Base-by-base conservation (phyloP, 35 echinoderm and acorn worm genomes). In the Apostichopus parvimensis region DNA sequence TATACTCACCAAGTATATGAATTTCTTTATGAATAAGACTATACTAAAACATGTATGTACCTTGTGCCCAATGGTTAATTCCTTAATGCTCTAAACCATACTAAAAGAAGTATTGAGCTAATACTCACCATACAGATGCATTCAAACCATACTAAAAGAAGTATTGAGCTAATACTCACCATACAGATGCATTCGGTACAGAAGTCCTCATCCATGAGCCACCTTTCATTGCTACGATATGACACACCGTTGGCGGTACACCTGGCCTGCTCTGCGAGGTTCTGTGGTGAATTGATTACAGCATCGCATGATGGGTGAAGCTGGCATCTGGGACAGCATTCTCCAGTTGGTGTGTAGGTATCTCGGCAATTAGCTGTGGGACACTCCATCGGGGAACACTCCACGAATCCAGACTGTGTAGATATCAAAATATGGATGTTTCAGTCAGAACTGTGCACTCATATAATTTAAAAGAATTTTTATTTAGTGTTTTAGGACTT, bases 301-400 rank as follows among this genome's bases (percentile, higher is more conserved):
- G 62, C 18, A 15, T 64, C 82, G 68, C 96, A 98, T 7, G 79
- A 77, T 15, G 81, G 65, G 78, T 98, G 96, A 15, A 78, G 56
- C 77, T 91, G 93, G 91, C 96, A 98, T 5, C 87, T 94, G 86
- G 96, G 96, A 92, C 96, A 98, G 94, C 96, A 98, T 91, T 98
- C 94, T 64, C 82, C 96, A 8, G 87, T 75, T 12, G 96, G 96
- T 9, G 92, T 95, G 88, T 98, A 98, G 0, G 92, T 93, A 45
- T 93, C 87, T 14, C 73, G 87, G 77, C 96, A 98, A 84, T 94
- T 95, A 22, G 84, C 77, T 5, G 66, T 8, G 15, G 88, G 87
- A 75, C 96, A 98, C 17, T 79, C 66, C 55, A 91, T 53, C 15
- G 94, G 84, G 14, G 80, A 87, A 78, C 96, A 98, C 21, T 77